Percentiles rank a stretch among this genome's conserved stretches.
phyloP scores from a whole-genome alignment of 2,797 vertebrate species.

The Danio kyathit region DNA sequence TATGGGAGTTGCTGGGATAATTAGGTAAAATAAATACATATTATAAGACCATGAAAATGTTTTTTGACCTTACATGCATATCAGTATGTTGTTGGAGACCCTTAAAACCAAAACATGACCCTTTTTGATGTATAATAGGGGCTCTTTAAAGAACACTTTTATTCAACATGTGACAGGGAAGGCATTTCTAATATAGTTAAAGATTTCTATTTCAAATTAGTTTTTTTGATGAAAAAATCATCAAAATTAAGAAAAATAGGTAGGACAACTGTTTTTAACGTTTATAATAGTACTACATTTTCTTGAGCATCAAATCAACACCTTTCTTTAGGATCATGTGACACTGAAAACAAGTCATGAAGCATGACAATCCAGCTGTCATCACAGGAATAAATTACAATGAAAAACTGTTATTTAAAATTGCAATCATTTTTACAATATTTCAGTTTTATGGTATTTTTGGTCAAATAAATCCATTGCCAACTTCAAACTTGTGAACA shows the following conservation, averaged over 20 bases:
- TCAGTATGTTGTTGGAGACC: too few species aligned
- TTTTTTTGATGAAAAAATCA: background rate
- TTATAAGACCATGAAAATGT: too few species aligned
- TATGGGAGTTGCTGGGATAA: too few species aligned
- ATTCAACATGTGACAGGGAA: background rate
- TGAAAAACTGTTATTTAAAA: background rate
- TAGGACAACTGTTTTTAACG: background rate
- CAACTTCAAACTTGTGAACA: background rate
- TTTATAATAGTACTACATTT: background rate
- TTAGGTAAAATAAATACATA: too few species aligned
- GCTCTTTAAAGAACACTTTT: too few species aligned
- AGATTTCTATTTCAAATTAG: background rate
- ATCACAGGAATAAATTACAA: background rate
- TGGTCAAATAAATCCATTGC: background rate
- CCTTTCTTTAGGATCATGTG: background rate
- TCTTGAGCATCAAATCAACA: background rate
- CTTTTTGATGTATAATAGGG: too few species aligned
- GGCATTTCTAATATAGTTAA: background rate
- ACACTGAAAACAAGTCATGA: background rate
- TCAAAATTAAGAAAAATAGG: background rate
- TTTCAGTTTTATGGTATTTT: background rate
- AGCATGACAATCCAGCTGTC: background rate
- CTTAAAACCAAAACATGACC: too few species aligned
- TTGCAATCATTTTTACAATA: too few species aligned
- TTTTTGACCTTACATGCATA: too few species aligned